Percentiles rank a stretch among this genome's conserved stretches.
Conservation (phyloP, 2,113 vertebrate species). For the Vicugna pacos region DNA sequence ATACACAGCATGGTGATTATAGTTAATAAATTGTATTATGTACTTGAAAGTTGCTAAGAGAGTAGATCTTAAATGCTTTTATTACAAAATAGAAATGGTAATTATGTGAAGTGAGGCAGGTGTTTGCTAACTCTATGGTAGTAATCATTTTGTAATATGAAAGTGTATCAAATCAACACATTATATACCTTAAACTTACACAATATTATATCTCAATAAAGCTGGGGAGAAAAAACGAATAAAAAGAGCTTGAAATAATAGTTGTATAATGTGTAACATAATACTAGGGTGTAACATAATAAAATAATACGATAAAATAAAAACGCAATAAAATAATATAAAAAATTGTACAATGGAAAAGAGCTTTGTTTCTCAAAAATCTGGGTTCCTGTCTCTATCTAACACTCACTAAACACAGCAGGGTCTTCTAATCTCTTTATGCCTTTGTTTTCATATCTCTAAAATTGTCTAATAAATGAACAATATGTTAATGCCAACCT, state of each 20-base stretch:
- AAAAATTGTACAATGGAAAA: background rate
- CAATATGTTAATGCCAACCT: background rate
- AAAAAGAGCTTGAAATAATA: background rate
- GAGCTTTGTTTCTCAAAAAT: background rate
- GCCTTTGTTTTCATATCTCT: background rate
- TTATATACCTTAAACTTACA: background rate
- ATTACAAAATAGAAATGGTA: background rate
- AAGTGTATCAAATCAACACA: background rate
- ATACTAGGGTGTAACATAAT: background rate
- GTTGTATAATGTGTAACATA: background rate
- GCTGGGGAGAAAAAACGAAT: background rate
- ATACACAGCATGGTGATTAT: background rate
- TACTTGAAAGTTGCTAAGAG: background rate
- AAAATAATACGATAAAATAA: background rate
- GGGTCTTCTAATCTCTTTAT: background rate
- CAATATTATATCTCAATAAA: background rate
- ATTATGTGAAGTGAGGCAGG: background rate
- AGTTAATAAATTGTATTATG: background rate
- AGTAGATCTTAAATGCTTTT: background rate
- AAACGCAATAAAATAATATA: background rate
- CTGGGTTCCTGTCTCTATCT: background rate
- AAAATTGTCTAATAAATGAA: conserved; percentile 1
- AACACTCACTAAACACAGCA: background rate
- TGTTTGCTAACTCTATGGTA: background rate
- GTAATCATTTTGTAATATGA: background rate